Percentiles rank a stretch among this genome's conserved stretches.
phyloP scores from a whole-genome alignment of 2,797 vertebrate species.

The Mormyrops attenuatus region DNA sequence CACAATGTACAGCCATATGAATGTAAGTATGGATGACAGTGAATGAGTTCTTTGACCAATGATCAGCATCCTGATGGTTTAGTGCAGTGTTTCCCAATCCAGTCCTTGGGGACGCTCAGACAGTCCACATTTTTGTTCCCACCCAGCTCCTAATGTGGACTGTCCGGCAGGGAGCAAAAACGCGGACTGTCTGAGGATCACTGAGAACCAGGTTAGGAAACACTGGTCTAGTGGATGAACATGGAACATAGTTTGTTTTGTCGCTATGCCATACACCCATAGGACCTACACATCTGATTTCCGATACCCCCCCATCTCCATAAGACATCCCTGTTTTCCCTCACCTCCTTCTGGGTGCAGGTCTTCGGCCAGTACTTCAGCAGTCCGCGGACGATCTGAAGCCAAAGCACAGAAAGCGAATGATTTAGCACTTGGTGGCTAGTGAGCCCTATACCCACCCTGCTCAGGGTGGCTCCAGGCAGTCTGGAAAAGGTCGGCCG shows the following conservation, averaged over 20 bases:
- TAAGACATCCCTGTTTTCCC: neutral
- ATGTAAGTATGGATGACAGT: neutral
- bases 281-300: neutral
- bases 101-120: neutral
- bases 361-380: slow-evolving; percentile 93
- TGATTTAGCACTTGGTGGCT: neutral
- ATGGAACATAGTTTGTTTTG: neutral
- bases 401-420: neutral
- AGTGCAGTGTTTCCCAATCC: neutral
- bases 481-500: neutral
- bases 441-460: neutral
- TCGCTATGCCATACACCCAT: neutral
- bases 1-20: neutral
- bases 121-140: neutral
- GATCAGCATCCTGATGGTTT: neutral
- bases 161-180: too few species aligned
- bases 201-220: neutral
- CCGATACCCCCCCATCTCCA: neutral
- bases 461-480: neutral
- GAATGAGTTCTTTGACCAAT: neutral
- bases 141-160: neutral
- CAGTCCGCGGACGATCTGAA: slow-evolving; percentile 82
- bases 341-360: slow-evolving; percentile 90
- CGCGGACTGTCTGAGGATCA: neutral
- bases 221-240: neutral